These are phyloP conservation scores for Papilio gigon DNA, from an alignment of 2,888 invertebrate species.

Conservation along the genomic window DNA sequence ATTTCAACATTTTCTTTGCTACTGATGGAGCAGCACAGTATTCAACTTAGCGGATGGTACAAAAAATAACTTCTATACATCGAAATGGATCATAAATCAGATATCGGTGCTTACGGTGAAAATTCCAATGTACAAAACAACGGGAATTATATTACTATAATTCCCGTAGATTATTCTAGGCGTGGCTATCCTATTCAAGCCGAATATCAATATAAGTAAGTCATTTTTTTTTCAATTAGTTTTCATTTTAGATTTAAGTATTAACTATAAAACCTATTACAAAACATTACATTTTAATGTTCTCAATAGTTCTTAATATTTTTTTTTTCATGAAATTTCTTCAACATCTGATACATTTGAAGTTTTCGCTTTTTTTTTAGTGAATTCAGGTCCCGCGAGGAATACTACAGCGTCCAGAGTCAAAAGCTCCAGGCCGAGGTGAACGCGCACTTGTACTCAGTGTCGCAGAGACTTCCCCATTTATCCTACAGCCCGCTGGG, in stretches of 20 bases:
- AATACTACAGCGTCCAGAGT: slow-evolving; percentile 78
- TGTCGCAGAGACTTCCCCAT: slow-evolving; percentile 83
- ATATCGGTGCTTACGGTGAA: slow-evolving; percentile 78
- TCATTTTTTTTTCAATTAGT: not conserved
- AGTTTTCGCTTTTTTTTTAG: slow-evolving; percentile 56
- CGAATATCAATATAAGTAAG: slow-evolving; percentile 83
- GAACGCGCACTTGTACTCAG: slow-evolving; percentile 82
- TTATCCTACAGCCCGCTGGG: slow-evolving; percentile 77
- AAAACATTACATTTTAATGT: no score
- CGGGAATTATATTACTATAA: slow-evolving; percentile 83
- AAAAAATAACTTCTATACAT: slow-evolving; percentile 43
- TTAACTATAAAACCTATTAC: no score
- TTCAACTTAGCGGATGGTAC: slow-evolving; percentile 40
- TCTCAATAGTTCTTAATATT: not conserved
- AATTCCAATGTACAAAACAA: slow-evolving; percentile 76
- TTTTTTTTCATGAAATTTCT: no score
- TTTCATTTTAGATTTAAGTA: not conserved
- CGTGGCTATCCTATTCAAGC: slow-evolving; percentile 82
- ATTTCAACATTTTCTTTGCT: slow-evolving; percentile 45
- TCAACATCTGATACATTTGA: not conserved
- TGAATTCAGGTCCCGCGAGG: slow-evolving; percentile 78
- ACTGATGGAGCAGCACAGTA: not conserved
- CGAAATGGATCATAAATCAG: slow-evolving; percentile 75
- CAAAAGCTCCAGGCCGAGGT: slow-evolving; percentile 79
- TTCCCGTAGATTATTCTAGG: slow-evolving; percentile 83